phyloP scores from a whole-genome alignment of 2,888 invertebrate genomes.

The Cryptocephalus moraei region DNA sequence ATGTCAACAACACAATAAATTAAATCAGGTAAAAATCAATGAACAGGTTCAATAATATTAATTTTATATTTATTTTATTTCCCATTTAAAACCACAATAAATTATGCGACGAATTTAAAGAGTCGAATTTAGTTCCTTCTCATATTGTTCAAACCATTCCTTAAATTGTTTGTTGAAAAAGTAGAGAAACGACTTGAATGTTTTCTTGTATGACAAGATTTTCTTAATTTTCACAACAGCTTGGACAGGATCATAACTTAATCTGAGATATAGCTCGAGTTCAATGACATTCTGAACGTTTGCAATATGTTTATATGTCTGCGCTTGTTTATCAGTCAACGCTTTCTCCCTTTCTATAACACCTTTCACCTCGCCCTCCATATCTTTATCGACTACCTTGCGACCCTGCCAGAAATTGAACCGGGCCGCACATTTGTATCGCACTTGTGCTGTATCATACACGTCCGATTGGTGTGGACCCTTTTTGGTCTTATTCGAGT shows the following conservation, averaged over 20 bases:
- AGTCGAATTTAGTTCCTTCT: slow-evolving; percentile 17
- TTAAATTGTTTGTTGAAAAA: slow-evolving; percentile 27
- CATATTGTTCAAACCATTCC: slow-evolving; percentile 23
- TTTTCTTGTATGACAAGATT: slow-evolving; percentile 22
- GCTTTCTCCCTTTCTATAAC: slow-evolving; percentile 31
- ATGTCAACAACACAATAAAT: too few species aligned
- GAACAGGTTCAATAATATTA: too few species aligned
- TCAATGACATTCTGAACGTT: slow-evolving; percentile 21
- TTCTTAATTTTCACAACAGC: slow-evolving; percentile 25
- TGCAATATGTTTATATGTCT: slow-evolving; percentile 16
- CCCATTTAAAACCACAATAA: too few species aligned
- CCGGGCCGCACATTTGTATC: too few species aligned
- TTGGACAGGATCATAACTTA: slow-evolving; percentile 21
- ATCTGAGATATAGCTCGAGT: slow-evolving; percentile 27
- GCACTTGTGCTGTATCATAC: slow-evolving; percentile 19
- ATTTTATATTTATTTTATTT: too few species aligned
- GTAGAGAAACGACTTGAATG: slow-evolving; percentile 25
- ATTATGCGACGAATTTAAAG: too few species aligned
- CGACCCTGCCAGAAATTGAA: slow-evolving; percentile 28
- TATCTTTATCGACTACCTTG: slow-evolving; percentile 16
- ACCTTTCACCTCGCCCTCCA: slow-evolving; percentile 14
- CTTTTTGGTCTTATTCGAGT: slow-evolving; percentile 30
- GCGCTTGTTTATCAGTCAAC: slow-evolving; percentile 28
- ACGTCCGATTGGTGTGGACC: slow-evolving; percentile 30
- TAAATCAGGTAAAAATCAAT: too few species aligned